Conservation (phyloP, 2,797 vertebrate genomes). For the Todus mexicanus region DNA sequence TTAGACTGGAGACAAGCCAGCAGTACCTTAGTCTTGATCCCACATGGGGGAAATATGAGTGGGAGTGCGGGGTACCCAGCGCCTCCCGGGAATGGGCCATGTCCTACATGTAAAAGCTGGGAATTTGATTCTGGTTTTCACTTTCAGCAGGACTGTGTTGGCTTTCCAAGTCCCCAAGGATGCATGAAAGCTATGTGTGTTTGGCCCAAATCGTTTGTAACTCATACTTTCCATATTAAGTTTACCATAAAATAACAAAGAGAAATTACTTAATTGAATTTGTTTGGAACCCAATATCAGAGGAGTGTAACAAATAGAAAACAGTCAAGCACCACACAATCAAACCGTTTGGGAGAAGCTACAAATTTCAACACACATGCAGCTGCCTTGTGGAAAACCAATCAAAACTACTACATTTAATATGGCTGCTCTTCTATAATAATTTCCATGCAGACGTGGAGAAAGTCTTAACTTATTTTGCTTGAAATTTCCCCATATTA, state of each 20-base stretch:
- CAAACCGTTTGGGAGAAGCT: not conserved
- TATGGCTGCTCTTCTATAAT: not conserved
- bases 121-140: not conserved
- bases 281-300: constrained; percentile 29
- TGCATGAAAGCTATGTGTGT: not conserved
- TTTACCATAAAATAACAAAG: constrained; percentile 32
- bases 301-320: constrained; percentile 40
- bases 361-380: not conserved
- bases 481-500: not conserved
- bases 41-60: not conserved
- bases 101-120: not conserved
- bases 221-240: constrained; percentile 40
- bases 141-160: not conserved
- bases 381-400: not conserved
- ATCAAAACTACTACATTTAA: not conserved
- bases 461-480: not conserved
- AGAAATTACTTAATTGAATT: constrained; percentile 35
- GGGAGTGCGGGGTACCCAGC: not conserved
- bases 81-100: not conserved
- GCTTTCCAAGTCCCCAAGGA: not conserved
- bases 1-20: not conserved
- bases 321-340: not conserved
- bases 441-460: not conserved
- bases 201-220: not conserved
- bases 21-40: not conserved